A percentile compares a stretch with the other conserved stretches of the same genome.
phyloP scores from a whole-genome alignment of 2,113 vertebrate genomes.

The Odocoileus hemionus region DNA sequence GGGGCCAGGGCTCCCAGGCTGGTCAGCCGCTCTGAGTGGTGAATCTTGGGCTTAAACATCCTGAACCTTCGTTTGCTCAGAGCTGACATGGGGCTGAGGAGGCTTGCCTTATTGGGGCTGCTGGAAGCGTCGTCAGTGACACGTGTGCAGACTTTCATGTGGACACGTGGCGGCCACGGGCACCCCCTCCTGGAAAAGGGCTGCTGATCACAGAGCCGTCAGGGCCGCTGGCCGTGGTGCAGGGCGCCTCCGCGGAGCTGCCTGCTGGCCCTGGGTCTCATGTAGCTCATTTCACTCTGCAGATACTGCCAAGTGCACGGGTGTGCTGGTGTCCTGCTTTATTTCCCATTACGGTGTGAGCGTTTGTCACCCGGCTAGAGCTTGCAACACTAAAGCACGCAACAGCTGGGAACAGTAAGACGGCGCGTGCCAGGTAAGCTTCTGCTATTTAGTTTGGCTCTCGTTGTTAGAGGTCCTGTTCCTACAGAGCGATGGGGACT shows the following conservation, averaged over 20 bases:
- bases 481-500: accelerated
- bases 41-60: accelerated
- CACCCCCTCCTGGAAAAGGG: not conserved
- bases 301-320: accelerated
- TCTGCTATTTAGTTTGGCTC: accelerated
- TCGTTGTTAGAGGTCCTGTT: accelerated
- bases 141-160: accelerated
- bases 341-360: accelerated
- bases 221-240: accelerated
- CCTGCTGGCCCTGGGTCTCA: accelerated
- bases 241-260: accelerated
- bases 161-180: accelerated
- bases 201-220: accelerated
- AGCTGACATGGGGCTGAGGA: accelerated
- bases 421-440: accelerated
- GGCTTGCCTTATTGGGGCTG: accelerated
- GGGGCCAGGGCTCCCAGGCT: accelerated
- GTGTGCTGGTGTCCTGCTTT: accelerated
- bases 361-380: accelerated
- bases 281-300: accelerated
- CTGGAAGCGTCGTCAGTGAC: accelerated
- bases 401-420: accelerated
- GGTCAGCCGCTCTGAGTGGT: accelerated
- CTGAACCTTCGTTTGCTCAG: accelerated
- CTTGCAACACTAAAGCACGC: accelerated